Base-by-base conservation (phyloP, 2,113 vertebrate genomes). In the Misgurnus anguillicaudatus region DNA sequence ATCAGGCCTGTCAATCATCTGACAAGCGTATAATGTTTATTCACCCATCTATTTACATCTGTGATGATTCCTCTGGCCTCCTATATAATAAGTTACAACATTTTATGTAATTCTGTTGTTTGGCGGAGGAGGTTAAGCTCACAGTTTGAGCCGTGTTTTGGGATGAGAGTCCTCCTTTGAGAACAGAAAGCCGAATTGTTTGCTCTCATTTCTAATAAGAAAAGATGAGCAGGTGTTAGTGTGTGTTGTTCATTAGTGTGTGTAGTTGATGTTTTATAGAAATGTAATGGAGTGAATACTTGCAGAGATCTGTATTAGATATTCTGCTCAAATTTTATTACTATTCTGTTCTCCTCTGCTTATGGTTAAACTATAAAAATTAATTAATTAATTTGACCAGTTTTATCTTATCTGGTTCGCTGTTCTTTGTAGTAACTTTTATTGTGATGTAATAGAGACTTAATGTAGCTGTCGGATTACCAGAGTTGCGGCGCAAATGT, bases 371-470 rank as follows among this genome's bases (percentile, higher is more conserved):
- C 24, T 31, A 70, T 24, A 55, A 70, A 70, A 55, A 47, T 70
- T 70, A 16, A 70, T 70, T 47, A 70, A 55, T 70, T 70, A 9
- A 55, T 70, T 70, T 38, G 6, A 71, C 51, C 39, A 41, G 36
- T 39, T 71, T 53, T 4, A 57, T 71, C 51, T 17, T 55, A 4
- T 51, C 68, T 39, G 51, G 31, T 71, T 71, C 16, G n/a, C 16
- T 19, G 36, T 71, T 57, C 31, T 57, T 71, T 57, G 68, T 55
- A 39, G 48, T 55, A 70, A 55, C 68, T 48, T 55, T 53, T 70
- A 70, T 70, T 71, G 68, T 71, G 31, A 57, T 78, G 53, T 78
- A 78, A 67, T 58, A 47, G 64, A 68, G 38, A 42, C 38, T 41
- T 78, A 78, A 78, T 68, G 64, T 57, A 60, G 36, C 38, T 78